Evolutionary conservation across 2,888 invertebrate species (phyloP).

Genomic region (Pristionchus arcanus): DNA sequence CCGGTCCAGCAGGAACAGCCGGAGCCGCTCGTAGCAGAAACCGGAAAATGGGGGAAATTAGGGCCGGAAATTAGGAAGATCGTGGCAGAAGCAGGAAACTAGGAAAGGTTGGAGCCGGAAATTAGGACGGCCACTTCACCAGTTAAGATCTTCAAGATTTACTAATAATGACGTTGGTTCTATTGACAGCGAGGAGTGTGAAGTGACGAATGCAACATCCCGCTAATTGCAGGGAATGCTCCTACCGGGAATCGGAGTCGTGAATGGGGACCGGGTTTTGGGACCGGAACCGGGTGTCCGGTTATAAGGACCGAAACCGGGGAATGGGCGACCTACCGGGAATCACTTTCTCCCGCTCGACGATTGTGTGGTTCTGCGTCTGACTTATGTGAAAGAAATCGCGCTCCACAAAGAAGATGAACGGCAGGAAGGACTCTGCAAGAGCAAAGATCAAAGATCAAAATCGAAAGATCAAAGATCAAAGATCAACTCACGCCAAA

Average conservation of each 20-base stretch:
- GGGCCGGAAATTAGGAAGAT: too few relatives aligned
- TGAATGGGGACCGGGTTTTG: too few relatives aligned
- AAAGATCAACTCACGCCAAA: neutral
- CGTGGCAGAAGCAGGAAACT: neutral
- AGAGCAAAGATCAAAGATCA: neutral
- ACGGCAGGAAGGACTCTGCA: neutral
- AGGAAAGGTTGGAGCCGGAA: too few relatives aligned
- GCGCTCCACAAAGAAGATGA: neutral
- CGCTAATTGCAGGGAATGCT: too few relatives aligned
- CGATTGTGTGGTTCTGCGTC: neutral
- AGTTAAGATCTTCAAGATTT: too few relatives aligned
- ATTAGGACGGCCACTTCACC: too few relatives aligned
- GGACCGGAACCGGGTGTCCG: too few relatives aligned
- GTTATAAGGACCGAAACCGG: too few relatives aligned
- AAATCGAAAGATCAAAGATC: neutral
- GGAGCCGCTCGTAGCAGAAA: neutral
- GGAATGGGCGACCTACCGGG: neutral
- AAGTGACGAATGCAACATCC: too few relatives aligned
- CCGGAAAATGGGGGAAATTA: neutral
- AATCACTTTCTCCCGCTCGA: neutral
- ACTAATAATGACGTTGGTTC: too few relatives aligned
- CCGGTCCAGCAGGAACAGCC: neutral
- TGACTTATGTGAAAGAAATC: neutral
- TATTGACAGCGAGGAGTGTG: too few relatives aligned
- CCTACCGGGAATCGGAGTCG: too few relatives aligned